Percentiles rank a stretch among this genome's conserved stretches.
These are phyloP conservation scores for Polylopha cassiicola DNA, from an alignment of 2,888 invertebrate species.

Conservation along the genomic window DNA sequence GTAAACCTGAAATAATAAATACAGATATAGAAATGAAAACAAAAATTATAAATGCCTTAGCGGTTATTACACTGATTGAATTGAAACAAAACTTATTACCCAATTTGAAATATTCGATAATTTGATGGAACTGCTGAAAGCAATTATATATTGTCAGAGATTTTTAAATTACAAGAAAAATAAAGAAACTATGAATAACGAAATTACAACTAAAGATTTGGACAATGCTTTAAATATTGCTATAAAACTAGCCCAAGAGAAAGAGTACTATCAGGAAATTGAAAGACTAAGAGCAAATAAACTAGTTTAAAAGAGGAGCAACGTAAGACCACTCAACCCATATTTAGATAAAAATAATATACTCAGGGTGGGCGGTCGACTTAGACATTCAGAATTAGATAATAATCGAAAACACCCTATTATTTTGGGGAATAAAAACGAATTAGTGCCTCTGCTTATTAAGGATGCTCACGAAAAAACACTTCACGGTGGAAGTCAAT, in stretches of 20 bases:
- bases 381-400: constrained; percentile 1
- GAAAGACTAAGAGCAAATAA: neutral
- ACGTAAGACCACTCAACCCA: neutral
- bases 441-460: neutral
- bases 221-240: neutral
- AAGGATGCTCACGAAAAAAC: neutral
- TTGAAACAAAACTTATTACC: too few relatives aligned
- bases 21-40: too few relatives aligned
- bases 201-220: neutral
- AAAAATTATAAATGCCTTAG: too few relatives aligned
- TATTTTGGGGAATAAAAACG: neutral
- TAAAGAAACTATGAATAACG: neutral
- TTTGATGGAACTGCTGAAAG: too few relatives aligned
- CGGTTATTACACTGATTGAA: too few relatives aligned
- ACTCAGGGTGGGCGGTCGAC: constrained; percentile 2
- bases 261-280: neutral
- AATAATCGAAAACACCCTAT: constrained; percentile 1
- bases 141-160: neutral
- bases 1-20: too few relatives aligned
- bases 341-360: neutral
- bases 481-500: neutral
- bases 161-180: neutral
- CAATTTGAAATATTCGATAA: too few relatives aligned
- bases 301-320: neutral
- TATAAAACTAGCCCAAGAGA: neutral